Percentiles rank a stretch among this genome's conserved stretches.
Conservation (phyloP, 2,113 vertebrate species). For the Nibea albiflora region DNA sequence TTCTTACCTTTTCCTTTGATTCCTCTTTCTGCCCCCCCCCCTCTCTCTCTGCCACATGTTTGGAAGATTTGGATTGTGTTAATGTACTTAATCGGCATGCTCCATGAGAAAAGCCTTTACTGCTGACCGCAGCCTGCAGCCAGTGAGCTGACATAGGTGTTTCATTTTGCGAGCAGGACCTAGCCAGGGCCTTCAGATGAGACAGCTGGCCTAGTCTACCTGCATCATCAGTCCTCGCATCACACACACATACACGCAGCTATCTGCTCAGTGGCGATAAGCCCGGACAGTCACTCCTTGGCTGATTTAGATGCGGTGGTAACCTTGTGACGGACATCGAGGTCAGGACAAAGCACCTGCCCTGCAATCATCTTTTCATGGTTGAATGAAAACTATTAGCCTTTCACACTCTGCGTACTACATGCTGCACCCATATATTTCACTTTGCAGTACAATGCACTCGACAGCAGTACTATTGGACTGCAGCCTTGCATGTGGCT, state of each 20-base stretch:
- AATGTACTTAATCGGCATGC: constrained; percentile 37
- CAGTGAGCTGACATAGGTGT: constrained; percentile 52
- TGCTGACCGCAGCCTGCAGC: constrained; percentile 50
- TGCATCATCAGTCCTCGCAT: constrained; percentile 44
- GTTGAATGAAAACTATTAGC: constrained; percentile 27
- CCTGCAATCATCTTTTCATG: constrained; percentile 20
- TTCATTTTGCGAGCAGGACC: constrained; percentile 44
- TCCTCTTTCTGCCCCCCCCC: background rate
- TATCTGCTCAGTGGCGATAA: constrained; percentile 42
- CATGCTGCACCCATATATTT: background rate
- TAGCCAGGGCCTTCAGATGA: constrained; percentile 37
- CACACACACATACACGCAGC: background rate
- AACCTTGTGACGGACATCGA: constrained; percentile 16
- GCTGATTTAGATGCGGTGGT: constrained; percentile 26
- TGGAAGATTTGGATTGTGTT: constrained; percentile 28
- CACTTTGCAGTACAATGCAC: background rate
- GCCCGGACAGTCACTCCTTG: background rate
- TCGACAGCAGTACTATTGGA: background rate
- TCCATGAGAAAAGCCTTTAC: constrained; percentile 28
- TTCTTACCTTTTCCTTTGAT: background rate
- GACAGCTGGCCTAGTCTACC: constrained; percentile 24
- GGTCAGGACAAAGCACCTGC: constrained; percentile 29
- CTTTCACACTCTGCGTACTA: constrained; percentile 3
- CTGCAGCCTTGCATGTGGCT: background rate
- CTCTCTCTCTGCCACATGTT: background rate